These are phyloP conservation scores for Phalanger gymnotis DNA, from an alignment of 2,797 vertebrate genomes.

Conservation along the genomic window DNA sequence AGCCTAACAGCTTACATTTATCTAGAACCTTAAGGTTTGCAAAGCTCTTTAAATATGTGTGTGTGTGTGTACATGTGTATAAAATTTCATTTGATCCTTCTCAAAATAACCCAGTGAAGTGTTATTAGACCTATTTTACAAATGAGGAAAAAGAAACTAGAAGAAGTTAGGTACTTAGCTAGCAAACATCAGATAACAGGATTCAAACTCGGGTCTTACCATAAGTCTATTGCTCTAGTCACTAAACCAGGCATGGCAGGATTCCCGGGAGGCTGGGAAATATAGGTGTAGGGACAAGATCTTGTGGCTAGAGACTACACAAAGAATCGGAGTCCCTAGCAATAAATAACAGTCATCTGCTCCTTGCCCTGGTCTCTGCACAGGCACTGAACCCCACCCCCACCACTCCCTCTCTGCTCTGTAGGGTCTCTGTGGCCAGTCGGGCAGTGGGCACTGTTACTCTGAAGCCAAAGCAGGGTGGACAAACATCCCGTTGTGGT, in stretches of 20 bases:
- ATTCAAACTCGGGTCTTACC: not conserved
- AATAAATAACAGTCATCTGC: not conserved
- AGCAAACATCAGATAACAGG: not conserved
- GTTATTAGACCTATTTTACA: not conserved
- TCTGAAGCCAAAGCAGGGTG: not conserved
- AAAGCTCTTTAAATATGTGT: not conserved
- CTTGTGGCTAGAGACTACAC: not conserved
- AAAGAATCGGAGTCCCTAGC: not conserved
- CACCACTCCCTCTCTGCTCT: not conserved
- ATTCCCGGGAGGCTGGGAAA: not conserved
- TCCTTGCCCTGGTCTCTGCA: not conserved
- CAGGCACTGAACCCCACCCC: not conserved
- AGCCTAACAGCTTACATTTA: not conserved
- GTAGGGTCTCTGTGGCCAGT: slow-evolving; percentile 36
- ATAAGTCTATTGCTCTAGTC: not conserved
- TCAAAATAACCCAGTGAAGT: not conserved
- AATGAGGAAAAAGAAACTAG: not conserved
- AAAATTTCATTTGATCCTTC: not conserved
- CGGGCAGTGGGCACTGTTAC: not conserved
- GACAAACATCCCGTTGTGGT: slow-evolving; percentile 73
- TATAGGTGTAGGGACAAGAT: not conserved
- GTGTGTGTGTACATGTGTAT: not conserved
- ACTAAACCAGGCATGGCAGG: not conserved
- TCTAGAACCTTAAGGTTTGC: not conserved
- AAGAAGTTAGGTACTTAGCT: not conserved